phyloP scores from a whole-genome alignment of 2,113 vertebrate species.

The Jaculus jaculus region DNA sequence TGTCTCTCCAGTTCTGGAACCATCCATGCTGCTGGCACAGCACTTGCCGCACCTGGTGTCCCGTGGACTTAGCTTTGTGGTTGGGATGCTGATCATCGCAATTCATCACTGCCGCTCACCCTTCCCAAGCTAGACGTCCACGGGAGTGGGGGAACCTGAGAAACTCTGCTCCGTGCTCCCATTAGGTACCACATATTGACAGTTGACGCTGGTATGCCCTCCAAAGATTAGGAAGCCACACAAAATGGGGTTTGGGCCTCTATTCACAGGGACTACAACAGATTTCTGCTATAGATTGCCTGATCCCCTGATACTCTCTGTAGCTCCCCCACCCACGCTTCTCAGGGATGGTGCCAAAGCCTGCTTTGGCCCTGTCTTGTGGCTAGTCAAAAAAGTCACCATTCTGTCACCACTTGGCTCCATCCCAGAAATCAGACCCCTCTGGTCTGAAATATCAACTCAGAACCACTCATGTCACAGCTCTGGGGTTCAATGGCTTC shows the following conservation, averaged over 20 bases:
- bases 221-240: background rate
- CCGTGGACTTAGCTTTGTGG: background rate
- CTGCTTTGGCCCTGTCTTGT: background rate
- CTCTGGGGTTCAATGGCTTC: background rate
- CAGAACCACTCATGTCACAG: background rate
- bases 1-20: background rate
- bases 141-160: background rate
- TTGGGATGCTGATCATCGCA: background rate
- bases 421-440: background rate
- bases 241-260: background rate
- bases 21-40: background rate
- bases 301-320: background rate
- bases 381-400: background rate
- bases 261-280: background rate
- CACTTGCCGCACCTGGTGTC: background rate
- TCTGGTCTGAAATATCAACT: background rate
- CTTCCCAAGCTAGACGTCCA: background rate
- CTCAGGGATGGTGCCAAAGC: background rate
- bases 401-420: background rate
- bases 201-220: background rate
- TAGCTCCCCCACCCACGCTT: background rate
- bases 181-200: background rate
- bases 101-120: background rate
- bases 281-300: background rate
- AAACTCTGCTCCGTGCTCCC: background rate